These are phyloP conservation scores for human (Homo sapiens) DNA, from an alignment of 2,113 vertebrate species.

Conservation along the genomic window GRCh38 chr9:6959501-6960000, in stretches of 20 bases:
- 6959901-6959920: conserved; percentile 17
- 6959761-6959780: neutral
- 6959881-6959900: conserved; percentile 51
- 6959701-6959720: conserved; percentile 59
- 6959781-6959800: conserved; percentile 53
- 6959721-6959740: neutral
- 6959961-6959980: neutral
- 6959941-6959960: neutral
- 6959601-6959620: conserved; percentile 52
- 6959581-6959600: neutral
- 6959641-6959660: conserved; percentile 43
- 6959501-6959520: neutral
- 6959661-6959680: conserved; percentile 36
- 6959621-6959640: conserved; percentile 41
- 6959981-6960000: neutral
- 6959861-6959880: conserved; percentile 58
- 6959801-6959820: conserved; percentile 53
- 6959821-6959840: conserved; percentile 52
- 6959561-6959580: neutral
- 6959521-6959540: neutral
- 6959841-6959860: conserved; percentile 56
- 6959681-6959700: conserved; percentile 37
- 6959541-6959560: neutral
- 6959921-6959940: conserved; percentile 7
- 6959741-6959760: conserved; percentile 36